These are phyloP conservation scores for Dendroctonus valens DNA, from an alignment of 1,140 invertebrate species.

Conservation along the genomic window DNA sequence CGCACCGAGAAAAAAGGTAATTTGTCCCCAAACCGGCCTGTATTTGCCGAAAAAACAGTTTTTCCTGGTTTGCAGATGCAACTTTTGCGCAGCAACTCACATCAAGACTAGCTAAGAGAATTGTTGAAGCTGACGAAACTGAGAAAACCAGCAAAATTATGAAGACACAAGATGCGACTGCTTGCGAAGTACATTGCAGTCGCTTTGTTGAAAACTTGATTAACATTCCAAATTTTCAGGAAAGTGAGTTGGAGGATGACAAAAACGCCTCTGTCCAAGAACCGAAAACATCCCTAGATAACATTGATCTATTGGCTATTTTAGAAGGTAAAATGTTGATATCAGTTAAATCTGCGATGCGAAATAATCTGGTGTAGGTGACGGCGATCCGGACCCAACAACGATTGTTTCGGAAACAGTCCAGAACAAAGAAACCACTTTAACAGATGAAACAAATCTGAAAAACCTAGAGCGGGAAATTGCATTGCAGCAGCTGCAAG, in stretches of 20 bases:
- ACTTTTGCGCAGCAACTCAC: conserved; percentile 48
- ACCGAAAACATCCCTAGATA: conserved; percentile 32
- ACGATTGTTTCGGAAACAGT: conserved; percentile 8
- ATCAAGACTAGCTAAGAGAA: conserved; percentile 46
- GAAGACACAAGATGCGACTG: background rate
- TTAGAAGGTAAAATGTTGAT: conserved; percentile 45
- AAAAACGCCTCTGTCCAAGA: conserved; percentile 20
- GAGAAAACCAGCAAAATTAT: background rate
- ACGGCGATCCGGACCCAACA: conserved; percentile 16
- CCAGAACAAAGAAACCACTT: conserved; percentile 10
- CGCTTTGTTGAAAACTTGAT: background rate
- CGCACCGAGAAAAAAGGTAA: conserved; percentile 12
- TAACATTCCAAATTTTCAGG: background rate
- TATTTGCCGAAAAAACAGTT: background rate
- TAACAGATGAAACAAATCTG: conserved; percentile 34
- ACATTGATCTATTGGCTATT: conserved; percentile 49
- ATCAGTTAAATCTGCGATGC: background rate
- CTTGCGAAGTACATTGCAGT: background rate
- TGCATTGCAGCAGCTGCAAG: conserved; percentile 46
- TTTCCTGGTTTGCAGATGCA: conserved; percentile 1
- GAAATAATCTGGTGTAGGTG: background rate
- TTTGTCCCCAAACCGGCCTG: background rate
- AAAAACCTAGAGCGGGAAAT: conserved; percentile 46
- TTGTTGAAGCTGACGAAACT: conserved; percentile 24
- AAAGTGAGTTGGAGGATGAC: conserved; percentile 7